phyloP scores from a whole-genome alignment of 2,113 vertebrate genomes.

The Prionailurus bengalensis region DNA sequence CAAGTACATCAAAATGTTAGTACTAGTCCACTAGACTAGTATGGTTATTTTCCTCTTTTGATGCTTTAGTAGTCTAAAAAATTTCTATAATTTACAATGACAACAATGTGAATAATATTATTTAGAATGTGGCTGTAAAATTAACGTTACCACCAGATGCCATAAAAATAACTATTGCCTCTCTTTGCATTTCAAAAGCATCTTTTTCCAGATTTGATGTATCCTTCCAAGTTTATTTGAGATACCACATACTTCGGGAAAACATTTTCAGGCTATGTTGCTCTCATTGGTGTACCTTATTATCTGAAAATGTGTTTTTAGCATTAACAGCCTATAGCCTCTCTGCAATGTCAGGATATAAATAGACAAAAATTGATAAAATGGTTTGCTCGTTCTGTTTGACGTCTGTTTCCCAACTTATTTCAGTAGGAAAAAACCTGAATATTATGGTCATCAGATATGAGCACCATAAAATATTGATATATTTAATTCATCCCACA shows the following conservation, averaged over 20 bases:
- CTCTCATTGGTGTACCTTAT: neutral
- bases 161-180: neutral
- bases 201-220: constrained; percentile 3
- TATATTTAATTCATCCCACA: constrained; percentile 43
- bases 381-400: constrained; percentile 39
- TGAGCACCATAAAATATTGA: constrained; percentile 13
- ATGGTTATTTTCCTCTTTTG: constrained; percentile 17
- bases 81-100: neutral
- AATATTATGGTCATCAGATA: constrained; percentile 39
- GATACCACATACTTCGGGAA: constrained; percentile 6
- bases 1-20: constrained; percentile 27
- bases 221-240: constrained; percentile 25
- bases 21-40: neutral
- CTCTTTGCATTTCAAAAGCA: constrained; percentile 34
- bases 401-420: constrained; percentile 47
- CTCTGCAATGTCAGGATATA: neutral
- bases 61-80: neutral
- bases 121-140: constrained; percentile 38
- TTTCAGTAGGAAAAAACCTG: constrained; percentile 55
- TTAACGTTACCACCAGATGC: neutral
- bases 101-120: constrained; percentile 12
- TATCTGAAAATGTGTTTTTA: neutral
- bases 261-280: neutral
- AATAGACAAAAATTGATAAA: neutral
- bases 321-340: neutral